These are phyloP conservation scores for Manis javanica DNA, from an alignment of 2,797 vertebrate species.

Conservation along the genomic window DNA sequence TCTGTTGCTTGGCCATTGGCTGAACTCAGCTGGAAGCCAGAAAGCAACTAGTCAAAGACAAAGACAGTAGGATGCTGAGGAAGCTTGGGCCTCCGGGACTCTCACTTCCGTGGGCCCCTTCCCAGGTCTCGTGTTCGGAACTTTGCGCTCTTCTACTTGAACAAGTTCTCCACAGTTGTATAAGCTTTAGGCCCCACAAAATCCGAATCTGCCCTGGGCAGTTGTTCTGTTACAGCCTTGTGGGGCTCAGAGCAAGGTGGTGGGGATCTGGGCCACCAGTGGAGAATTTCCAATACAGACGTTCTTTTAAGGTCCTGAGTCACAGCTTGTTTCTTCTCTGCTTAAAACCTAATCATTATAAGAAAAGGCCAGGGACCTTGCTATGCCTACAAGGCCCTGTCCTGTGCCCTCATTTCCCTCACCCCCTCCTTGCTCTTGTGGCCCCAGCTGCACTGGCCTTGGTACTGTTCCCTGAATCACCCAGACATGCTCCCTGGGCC, in stretches of 20 bases:
- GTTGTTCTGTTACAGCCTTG: background rate
- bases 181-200: background rate
- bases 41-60: background rate
- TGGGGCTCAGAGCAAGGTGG: background rate
- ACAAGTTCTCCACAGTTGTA: background rate
- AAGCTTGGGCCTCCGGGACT: background rate
- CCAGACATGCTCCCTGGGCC: background rate
- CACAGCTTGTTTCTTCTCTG: background rate
- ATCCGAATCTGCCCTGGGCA: background rate
- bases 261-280: background rate
- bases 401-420: accelerated
- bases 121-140: background rate
- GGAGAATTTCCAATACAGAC: background rate
- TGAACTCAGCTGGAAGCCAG: background rate
- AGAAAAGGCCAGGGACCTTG: background rate
- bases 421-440: background rate
- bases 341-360: background rate
- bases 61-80: accelerated
- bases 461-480: too few relatives aligned
- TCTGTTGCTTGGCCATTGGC: background rate
- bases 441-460: accelerated
- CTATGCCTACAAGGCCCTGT: background rate
- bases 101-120: background rate
- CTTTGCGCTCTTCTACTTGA: background rate
- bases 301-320: background rate